Base-by-base conservation (phyloP, 2,113 vertebrate species). In the Collichthys lucidus region DNA sequence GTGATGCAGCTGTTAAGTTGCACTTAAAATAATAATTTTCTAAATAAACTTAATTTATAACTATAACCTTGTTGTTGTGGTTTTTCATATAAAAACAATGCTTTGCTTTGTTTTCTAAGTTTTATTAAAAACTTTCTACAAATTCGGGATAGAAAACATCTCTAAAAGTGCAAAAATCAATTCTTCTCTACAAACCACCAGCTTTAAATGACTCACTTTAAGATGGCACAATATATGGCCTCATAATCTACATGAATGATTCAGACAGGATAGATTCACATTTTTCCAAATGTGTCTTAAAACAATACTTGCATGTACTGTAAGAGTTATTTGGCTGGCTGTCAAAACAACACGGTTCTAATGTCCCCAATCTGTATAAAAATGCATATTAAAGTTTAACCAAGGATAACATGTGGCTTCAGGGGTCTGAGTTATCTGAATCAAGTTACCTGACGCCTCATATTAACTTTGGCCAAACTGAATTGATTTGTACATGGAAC, bases 31-130 rank as follows among this genome's bases (percentile, higher is more conserved):
- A 79, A 88, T 56, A 92, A 92, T 91, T 94, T 94, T 95, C 88
- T 91, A 92, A 95, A 94, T 93, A 95, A 95, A 94, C 66, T 59
- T 94, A 90, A 95, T 95, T 95, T 95, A 95, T 95, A 91, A 90
- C 63, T 88, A 74, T 76, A 84, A 26, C 49, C 42, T 40, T 8
- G 35, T 40, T 77, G 61, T 57, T 68, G 24, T 94, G 90, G 89
- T 90, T 94, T 93, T 11, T n/a, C 14, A 35, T 19, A 69, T 15
- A 72, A 16, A 75, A 74, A 69, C 19, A 29, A 40, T 29, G n/a
- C 70, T 20, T 3, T 62, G 2, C 61, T 80, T 88, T 74, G 22
- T 74, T 88, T 16, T 6, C 64, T 29, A 3, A 2, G 0, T 60
- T 90, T 88, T 85, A 79, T 82, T 84, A 1, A 24, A 29, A 79